A percentile compares a stretch with the other conserved stretches of the same genome.
These are phyloP conservation scores for Melinopterus prodromus DNA, from an alignment of 2,888 invertebrate genomes.

Conservation along the genomic window DNA sequence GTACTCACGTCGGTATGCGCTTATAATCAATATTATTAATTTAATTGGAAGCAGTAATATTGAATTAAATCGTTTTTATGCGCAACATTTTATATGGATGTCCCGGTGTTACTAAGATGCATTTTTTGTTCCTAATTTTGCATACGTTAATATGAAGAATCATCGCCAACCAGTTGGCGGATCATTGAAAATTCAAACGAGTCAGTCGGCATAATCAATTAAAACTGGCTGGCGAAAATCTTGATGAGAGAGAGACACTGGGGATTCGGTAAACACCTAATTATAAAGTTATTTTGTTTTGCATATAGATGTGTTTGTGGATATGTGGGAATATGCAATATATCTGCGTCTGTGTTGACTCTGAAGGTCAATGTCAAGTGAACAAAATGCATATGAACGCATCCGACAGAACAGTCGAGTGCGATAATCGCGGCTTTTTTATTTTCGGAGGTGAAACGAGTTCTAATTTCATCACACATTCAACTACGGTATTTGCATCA, in stretches of 20 bases:
- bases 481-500: no score
- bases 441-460: background rate
- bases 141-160: background rate
- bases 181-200: background rate
- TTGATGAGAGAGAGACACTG: background rate
- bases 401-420: background rate
- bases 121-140: background rate
- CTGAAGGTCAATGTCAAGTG: slow-evolving; percentile 20
- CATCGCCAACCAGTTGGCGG: background rate
- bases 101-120: background rate
- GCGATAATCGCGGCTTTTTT: background rate
- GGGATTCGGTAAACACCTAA: slow-evolving; percentile 13
- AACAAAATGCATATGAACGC: background rate
- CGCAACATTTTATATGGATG: background rate
- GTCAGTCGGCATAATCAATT: background rate
- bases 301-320: slow-evolving; percentile 4
- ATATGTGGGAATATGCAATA: background rate
- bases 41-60: background rate
- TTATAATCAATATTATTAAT: background rate
- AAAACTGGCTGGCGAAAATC: background rate
- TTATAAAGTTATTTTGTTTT: slow-evolving; percentile 25
- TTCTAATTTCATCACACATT: no score
- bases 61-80: background rate
- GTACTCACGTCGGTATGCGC: background rate
- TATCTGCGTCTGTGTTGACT: slow-evolving; percentile 10